Evolutionary conservation across 2,888 invertebrate species (phyloP).

Genomic region (Lasioglossum oenotherae): DNA sequence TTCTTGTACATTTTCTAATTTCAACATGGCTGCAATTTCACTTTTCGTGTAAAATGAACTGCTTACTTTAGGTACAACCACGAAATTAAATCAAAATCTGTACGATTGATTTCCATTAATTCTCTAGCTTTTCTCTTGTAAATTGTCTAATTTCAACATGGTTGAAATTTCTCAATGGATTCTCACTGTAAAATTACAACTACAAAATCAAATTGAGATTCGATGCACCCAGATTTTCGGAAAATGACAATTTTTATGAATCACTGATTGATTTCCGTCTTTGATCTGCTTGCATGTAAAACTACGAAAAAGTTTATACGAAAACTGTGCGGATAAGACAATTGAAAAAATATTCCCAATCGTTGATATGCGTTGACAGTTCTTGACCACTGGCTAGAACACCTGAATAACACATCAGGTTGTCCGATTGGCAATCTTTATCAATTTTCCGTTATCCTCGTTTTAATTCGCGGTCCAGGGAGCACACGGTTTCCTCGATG

Average conservation of each 20-base stretch:
- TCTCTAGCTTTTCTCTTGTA: no score
- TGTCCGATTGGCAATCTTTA: constrained; percentile 36
- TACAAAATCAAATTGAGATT: background rate
- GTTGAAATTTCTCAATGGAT: no score
- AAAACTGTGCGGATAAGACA: background rate
- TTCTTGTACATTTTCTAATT: background rate
- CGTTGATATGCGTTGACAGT: background rate
- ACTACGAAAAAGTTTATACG: background rate
- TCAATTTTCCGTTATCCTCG: constrained; percentile 32
- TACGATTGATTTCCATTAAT: no score
- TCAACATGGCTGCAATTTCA: no score
- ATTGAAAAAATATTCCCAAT: background rate
- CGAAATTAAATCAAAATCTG: background rate
- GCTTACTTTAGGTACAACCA: background rate
- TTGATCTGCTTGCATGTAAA: background rate
- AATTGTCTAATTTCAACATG: no score
- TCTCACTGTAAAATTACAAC: background rate
- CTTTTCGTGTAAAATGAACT: background rate
- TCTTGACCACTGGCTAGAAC: background rate
- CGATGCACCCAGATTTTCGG: background rate
- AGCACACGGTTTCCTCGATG: constrained; percentile 20
- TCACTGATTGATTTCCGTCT: no score
- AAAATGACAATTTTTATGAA: background rate
- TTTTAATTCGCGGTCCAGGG: constrained; percentile 36
- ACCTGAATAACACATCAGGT: background rate